These are phyloP conservation scores for Tetrapedia diversipes DNA, from an alignment of 2,888 invertebrate species.

Conservation along the genomic window DNA sequence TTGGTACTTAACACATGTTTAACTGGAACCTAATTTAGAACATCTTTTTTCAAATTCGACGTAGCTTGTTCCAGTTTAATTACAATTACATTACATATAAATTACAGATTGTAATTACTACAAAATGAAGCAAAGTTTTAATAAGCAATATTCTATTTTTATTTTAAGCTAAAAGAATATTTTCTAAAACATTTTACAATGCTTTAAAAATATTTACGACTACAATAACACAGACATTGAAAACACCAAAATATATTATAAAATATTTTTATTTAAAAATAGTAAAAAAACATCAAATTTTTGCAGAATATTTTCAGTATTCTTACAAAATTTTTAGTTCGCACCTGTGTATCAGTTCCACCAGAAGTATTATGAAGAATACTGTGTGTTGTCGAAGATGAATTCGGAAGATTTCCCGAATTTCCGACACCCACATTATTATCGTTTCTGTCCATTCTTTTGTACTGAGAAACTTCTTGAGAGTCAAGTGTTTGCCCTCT, in stretches of 20 bases:
- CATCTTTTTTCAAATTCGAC: constrained; percentile 14
- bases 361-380: constrained; percentile 71
- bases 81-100: too few relatives aligned
- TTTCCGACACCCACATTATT: constrained; percentile 72
- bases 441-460: constrained; percentile 75
- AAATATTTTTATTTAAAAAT: not conserved
- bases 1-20: constrained; percentile 28
- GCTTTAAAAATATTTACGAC: too few relatives aligned
- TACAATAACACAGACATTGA: too few relatives aligned
- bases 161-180: too few relatives aligned
- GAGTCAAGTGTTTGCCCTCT: constrained; percentile 14
- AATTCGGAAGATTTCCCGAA: constrained; percentile 73
- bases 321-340: constrained; percentile 13
- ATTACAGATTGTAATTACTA: too few relatives aligned
- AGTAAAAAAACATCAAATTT: too few relatives aligned
- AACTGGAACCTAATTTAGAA: constrained; percentile 21
- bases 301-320: not conserved
- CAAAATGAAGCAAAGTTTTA: too few relatives aligned
- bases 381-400: constrained; percentile 71
- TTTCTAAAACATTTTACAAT: too few relatives aligned
- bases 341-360: constrained; percentile 76
- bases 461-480: constrained; percentile 21
- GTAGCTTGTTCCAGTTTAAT: not conserved
- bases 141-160: too few relatives aligned
- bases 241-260: not conserved